These are phyloP conservation scores for Pristionchus fissidentatus DNA, from an alignment of 2,888 invertebrate genomes.

Conservation along the genomic window DNA sequence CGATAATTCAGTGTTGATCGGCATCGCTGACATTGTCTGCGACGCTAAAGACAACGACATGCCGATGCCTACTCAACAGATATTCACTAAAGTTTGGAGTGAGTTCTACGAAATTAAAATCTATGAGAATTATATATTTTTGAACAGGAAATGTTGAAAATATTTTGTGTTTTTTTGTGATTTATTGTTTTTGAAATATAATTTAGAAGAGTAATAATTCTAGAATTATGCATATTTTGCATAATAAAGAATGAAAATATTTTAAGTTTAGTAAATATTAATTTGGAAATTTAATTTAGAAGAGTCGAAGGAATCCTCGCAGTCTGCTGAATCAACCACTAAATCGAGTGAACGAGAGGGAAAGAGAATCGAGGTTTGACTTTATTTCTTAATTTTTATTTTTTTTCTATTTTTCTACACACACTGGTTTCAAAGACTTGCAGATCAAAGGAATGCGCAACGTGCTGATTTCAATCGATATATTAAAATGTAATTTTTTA, in stretches of 20 bases:
- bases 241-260: background rate
- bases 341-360: background rate
- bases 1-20: slow-evolving; percentile 38
- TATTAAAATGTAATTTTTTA: background rate
- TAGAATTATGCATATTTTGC: no score
- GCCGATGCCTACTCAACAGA: background rate
- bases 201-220: background rate
- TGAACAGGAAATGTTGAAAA: background rate
- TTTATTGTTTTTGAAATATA: background rate
- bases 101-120: background rate
- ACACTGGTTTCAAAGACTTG: no score
- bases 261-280: background rate
- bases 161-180: no score
- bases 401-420: no score
- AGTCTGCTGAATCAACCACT: background rate
- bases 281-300: background rate
- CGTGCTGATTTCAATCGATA: background rate
- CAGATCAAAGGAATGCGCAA: background rate
- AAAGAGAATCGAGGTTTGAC: background rate
- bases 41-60: background rate
- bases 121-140: background rate
- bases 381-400: background rate
- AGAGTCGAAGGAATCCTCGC: background rate
- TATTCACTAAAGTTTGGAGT: slow-evolving; percentile 48
- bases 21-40: slow-evolving; percentile 46